Evolutionary conservation across 1,140 invertebrate genomes (phyloP).

Genomic region (Drosophila varians): DNA sequence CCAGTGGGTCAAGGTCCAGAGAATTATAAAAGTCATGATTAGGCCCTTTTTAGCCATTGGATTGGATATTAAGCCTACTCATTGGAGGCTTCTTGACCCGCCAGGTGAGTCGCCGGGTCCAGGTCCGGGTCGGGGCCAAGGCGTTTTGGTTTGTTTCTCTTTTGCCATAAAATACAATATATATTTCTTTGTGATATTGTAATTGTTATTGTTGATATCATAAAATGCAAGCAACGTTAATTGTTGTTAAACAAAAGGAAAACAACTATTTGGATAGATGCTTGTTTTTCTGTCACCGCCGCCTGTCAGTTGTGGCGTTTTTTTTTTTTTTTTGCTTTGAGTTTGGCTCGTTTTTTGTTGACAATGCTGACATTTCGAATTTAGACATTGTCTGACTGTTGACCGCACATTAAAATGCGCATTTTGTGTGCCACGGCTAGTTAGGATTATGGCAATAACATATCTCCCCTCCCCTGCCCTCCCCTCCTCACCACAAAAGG

Average conservation of each 20-base stretch:
- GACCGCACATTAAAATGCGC: constrained; percentile 57
- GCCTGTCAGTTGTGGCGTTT: constrained; percentile 9
- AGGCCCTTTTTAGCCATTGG: neutral
- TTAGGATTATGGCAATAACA: constrained; percentile 34
- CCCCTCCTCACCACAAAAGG: no score
- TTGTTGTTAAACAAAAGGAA: constrained; percentile 55
- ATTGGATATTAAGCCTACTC: neutral
- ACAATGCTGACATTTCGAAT: constrained; percentile 79
- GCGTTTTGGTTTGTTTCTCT: constrained; percentile 25
- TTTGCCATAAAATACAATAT: constrained; percentile 14
- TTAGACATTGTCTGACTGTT: constrained; percentile 65
- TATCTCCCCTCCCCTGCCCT: neutral
- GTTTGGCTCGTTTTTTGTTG: constrained; percentile 64
- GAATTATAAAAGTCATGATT: neutral
- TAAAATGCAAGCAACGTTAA: constrained; percentile 38
- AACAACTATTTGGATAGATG: constrained; percentile 21
- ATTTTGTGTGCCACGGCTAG: constrained; percentile 70
- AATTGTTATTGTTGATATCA: constrained; percentile 51
- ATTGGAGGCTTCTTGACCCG: neutral
- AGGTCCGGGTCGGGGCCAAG: constrained; percentile 18
- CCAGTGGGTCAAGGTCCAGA: constrained; percentile 9
- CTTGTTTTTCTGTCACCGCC: constrained; percentile 19
- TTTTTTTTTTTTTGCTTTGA: constrained; percentile 38
- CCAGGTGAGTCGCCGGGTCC: neutral
- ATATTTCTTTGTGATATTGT: neutral